phyloP scores from a whole-genome alignment of 2,888 invertebrate species.

The Lepidocyrtinus sp. region DNA sequence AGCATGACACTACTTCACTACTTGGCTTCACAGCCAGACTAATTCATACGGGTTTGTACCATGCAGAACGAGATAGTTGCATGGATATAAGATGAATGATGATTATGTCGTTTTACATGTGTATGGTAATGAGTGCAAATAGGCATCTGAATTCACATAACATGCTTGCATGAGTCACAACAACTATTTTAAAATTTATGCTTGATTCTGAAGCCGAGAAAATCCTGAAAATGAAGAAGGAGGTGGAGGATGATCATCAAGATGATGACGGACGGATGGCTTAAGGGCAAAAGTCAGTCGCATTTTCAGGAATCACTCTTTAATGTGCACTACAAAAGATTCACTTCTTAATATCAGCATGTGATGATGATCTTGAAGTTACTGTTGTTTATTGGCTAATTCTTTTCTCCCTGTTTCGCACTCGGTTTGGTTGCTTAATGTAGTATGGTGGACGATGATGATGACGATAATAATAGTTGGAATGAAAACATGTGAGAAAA shows the following conservation, averaged over 20 bases:
- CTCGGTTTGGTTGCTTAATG: too few relatives aligned
- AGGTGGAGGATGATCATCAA: conserved; percentile 32
- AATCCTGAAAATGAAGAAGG: background rate
- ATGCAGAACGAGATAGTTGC: conserved; percentile 20
- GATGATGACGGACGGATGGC: conserved; percentile 59
- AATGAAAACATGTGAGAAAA: conserved; percentile 57
- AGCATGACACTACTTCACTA: conserved; percentile 56
- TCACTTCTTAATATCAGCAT: conserved; percentile 17
- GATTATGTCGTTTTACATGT: conserved; percentile 29
- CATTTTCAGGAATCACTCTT: conserved; percentile 42
- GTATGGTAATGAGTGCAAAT: conserved; percentile 35
- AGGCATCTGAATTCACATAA: conserved; percentile 48
- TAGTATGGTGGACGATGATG: conserved; percentile 30
- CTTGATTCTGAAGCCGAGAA: background rate
- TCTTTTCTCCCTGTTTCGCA: conserved; percentile 28
- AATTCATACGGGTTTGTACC: conserved; percentile 55
- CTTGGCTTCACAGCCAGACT: conserved; percentile 31
- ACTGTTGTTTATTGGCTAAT: conserved; percentile 53
- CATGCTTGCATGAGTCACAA: conserved; percentile 58
- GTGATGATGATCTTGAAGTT: conserved; percentile 46
- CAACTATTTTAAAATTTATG: conserved; percentile 31
- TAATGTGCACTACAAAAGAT: background rate
- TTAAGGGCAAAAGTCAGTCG: conserved; percentile 58
- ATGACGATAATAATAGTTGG: conserved; percentile 55
- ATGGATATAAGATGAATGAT: conserved; percentile 24